Base-by-base conservation (phyloP, 2,797 vertebrate species). In the Enteromius viviparus region DNA sequence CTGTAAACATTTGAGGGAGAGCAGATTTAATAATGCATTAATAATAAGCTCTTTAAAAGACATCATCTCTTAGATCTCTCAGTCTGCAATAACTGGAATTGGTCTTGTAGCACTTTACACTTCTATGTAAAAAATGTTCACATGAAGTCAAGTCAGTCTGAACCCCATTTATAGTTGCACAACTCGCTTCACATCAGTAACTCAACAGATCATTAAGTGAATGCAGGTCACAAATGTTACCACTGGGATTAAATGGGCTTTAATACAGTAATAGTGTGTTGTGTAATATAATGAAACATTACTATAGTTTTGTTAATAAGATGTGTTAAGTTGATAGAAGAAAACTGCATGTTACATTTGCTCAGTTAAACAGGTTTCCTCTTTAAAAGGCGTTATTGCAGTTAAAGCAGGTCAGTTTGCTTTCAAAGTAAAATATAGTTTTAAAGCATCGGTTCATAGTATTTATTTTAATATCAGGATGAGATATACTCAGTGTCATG, bases 21-120 rank as follows among this genome's bases (percentile, higher is more conserved):
- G n/a, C 42, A 49, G 23, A 7, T 49, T 66, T 45, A 78, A 64
- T 77, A 77, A 77, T 45, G 17, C 60, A 78, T 34, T 1, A 32
- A 14, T 21, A 32, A 66, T 49, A 42, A 7, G 26, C 15, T 45
- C 23, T 77, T 45, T 64, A 62, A 45, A 62, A 60, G 1, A 47
- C 23, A 21, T 26, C 7, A 47, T 78, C 23, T 64, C 9, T 49
- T 11, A 77, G 23, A 64, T 65, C 26, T 26, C 8, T 17, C 55
- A 26, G 11, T 45, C 1, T 10, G 34, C 55, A 64, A 64, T 45
- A 0, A n/a, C 76, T 45, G 47, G 47, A 49, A 49, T 11, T 47
- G 37, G 6, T 75, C 49, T 55, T 55, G 32, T 55, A 12, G 34
- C 19, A 17, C 47, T 19, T 71, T 71, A 10, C 19, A 29, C 14